Conservation (phyloP, 1,140 invertebrate genomes). For the Eulimnadia texana region DNA sequence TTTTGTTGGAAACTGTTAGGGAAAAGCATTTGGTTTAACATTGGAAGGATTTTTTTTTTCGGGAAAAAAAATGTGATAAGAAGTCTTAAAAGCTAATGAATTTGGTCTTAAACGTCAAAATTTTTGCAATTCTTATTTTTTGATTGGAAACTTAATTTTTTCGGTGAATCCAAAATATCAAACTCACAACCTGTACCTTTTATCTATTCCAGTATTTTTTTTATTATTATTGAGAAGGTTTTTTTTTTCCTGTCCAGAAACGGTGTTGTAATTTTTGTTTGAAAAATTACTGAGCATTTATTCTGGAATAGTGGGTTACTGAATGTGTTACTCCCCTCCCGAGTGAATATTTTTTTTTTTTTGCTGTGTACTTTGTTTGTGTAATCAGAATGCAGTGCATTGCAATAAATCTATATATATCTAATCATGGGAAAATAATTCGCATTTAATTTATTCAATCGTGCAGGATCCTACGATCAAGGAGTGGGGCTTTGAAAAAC, state of each 20-base stretch:
- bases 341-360: neutral
- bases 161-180: neutral
- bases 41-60: no score
- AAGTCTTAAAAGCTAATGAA: neutral
- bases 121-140: no score
- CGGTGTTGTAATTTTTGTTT: no score
- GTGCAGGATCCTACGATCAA: neutral
- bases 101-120: no score
- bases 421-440: neutral
- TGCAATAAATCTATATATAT: neutral
- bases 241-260: neutral
- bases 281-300: no score
- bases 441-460: neutral
- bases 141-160: no score
- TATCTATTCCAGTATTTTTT: neutral
- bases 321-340: neutral
- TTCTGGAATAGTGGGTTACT: no score
- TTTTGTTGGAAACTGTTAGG: neutral
- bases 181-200: neutral
- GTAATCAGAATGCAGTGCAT: neutral
- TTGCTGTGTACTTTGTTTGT: neutral
- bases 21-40: no score
- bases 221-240: neutral
- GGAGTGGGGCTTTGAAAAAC: no score
- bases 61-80: neutral